Conservation (phyloP, 2,797 vertebrate genomes). For the Intellagama lesueurii region DNA sequence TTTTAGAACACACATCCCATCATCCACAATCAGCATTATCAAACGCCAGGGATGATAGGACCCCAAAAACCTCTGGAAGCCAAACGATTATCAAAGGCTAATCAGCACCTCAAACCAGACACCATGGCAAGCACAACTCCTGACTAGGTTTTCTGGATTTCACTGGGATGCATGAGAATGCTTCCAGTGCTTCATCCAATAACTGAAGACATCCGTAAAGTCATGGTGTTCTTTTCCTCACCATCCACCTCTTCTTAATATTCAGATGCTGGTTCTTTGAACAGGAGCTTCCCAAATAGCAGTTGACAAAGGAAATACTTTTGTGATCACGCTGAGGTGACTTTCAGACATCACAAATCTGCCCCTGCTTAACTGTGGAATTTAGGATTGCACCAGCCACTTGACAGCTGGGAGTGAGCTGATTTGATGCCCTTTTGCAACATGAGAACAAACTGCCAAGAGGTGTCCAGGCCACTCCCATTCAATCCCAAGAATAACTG, state of each 20-base stretch:
- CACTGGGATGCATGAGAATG: rapidly evolving
- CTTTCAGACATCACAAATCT: neutral
- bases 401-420: neutral
- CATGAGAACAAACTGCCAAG: neutral
- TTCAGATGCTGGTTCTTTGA: neutral
- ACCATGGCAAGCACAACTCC: neutral
- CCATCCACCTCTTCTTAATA: neutral
- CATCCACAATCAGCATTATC: neutral
- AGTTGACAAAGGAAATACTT: neutral
- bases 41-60: neutral
- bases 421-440: neutral
- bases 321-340: neutral
- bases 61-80: neutral
- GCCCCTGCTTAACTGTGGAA: neutral
- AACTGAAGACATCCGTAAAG: neutral
- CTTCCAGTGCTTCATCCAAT: neutral
- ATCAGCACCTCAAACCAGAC: neutral
- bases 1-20: neutral
- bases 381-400: neutral
- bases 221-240: neutral
- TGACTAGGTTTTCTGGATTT: neutral
- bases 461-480: neutral
- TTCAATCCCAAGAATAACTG: neutral
- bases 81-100: neutral
- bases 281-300: neutral